Evolutionary conservation across 2,797 vertebrate species (phyloP), one percentile per base, ranked within the genome.

Genomic region (Ficedula albicollis): DNA sequence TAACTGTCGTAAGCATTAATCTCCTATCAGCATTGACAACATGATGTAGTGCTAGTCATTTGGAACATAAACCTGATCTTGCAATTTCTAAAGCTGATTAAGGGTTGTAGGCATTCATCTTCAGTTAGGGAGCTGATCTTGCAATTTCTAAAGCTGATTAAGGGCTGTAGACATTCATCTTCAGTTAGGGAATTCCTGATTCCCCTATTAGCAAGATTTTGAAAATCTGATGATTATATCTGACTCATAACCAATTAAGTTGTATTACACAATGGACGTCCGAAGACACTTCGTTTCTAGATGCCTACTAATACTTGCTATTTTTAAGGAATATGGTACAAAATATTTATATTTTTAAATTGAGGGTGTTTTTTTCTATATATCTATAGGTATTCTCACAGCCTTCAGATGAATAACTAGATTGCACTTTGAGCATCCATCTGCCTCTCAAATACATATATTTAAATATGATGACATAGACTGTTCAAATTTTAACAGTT

Each of bases 351-450:
- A 66, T 75, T 86, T 79, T 8, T 51, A 56, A 78, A 51, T 8
- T 10, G 10, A 4, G 2, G 4, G 0, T 2, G 2, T 6, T 38
- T 41, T 36, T 52, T 64, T 44, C 23, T 70, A 4, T 39, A 21
- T 77, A 32, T 51, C 5, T 15, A 15, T 54, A 70, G 7, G 29
- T 77, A 49, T 21, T 43, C 41, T 78, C 20, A 30, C 3, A 63
- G 21, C 6, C 89, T 91, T 68, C 60, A 75, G 36, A 46, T 69
- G 0, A 85, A 62, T 69, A 68, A 54, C 10, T 39, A 23, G 27
- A 74, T 8, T 60, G 15, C 4, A 75, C 59, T 87, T 77, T 81
- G 18, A 92, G 39, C 22, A 93, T 22, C 15, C 27, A 38, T 56
- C 38, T 59, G 11, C 18, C 13, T 84, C 46, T 55, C 27, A 87